phyloP scores from a whole-genome alignment of 2,888 invertebrate species.

The Leucania comma region DNA sequence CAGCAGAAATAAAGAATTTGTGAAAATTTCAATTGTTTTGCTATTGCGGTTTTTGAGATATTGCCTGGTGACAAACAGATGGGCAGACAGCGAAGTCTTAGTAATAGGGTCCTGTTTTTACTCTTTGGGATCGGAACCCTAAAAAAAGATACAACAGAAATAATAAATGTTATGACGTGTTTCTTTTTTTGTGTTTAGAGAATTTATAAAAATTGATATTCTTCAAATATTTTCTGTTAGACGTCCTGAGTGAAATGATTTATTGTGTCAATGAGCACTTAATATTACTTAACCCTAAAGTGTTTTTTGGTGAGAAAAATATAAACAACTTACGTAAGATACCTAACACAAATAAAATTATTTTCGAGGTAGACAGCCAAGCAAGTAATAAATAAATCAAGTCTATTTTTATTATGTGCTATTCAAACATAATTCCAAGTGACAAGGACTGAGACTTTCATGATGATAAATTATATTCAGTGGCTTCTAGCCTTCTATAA shows the following conservation, averaged over 20 bases:
- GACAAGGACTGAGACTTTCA: not conserved
- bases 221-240: not conserved
- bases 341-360: conserved; percentile 17
- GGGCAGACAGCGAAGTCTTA: no score
- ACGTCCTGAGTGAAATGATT: not conserved
- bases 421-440: conserved; percentile 15
- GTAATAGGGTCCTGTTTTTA: no score
- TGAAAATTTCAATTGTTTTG: no score
- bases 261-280: not conserved
- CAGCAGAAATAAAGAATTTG: no score
- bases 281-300: conserved; percentile 6
- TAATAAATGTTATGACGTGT: no score
- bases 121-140: no score
- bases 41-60: no score
- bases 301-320: conserved; percentile 12
- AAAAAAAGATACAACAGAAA: no score
- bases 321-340: conserved; percentile 17
- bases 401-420: conserved; percentile 13
- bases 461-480: conserved; percentile 29
- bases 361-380: conserved; percentile 7
- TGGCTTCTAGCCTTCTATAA: not conserved
- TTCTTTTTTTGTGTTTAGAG: no score
- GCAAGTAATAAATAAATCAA: conserved; percentile 19
- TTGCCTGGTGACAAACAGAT: no score
- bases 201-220: not conserved